A percentile compares a stretch with the other conserved stretches of the same genome.
Evolutionary conservation across 1,140 invertebrate species (phyloP).

Genomic region (Ooceraea biroi): DNA sequence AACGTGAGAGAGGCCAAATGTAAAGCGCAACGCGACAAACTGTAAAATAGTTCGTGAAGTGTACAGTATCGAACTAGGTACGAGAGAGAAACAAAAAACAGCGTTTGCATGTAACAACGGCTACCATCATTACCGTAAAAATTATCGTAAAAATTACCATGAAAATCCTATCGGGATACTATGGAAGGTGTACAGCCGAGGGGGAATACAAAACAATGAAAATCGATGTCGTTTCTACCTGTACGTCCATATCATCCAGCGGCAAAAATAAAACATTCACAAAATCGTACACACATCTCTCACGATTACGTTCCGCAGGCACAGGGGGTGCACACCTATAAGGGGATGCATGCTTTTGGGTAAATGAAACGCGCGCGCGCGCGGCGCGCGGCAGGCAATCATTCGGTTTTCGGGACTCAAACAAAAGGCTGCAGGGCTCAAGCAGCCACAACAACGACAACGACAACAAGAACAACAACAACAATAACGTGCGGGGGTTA

Average conservation of each 20-base stretch:
- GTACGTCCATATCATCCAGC: neutral
- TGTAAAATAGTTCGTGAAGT: conserved; percentile 37
- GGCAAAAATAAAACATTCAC: neutral
- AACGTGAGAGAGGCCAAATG: conserved; percentile 10
- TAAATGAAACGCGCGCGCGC: no score
- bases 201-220: neutral
- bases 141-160: conserved; percentile 4
- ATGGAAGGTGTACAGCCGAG: neutral
- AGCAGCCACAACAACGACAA: conserved; percentile 15
- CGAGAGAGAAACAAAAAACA: neutral
- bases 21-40: conserved; percentile 29
- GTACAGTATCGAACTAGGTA: conserved; percentile 21
- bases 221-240: neutral
- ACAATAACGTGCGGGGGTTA: conserved; percentile 26
- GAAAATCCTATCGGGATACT: conserved; percentile 1
- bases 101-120: neutral
- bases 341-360: conserved; percentile 2
- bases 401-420: neutral
- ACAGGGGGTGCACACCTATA: conserved; percentile 11
- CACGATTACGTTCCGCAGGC: conserved; percentile 11
- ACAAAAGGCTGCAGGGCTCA: neutral
- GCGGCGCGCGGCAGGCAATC: conserved; percentile 32
- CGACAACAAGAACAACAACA: conserved; percentile 28
- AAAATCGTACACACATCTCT: neutral
- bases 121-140: neutral